These are phyloP conservation scores for Oceanodroma leucorhoa DNA, from an alignment of 2,797 vertebrate genomes.

Conservation along the genomic window DNA sequence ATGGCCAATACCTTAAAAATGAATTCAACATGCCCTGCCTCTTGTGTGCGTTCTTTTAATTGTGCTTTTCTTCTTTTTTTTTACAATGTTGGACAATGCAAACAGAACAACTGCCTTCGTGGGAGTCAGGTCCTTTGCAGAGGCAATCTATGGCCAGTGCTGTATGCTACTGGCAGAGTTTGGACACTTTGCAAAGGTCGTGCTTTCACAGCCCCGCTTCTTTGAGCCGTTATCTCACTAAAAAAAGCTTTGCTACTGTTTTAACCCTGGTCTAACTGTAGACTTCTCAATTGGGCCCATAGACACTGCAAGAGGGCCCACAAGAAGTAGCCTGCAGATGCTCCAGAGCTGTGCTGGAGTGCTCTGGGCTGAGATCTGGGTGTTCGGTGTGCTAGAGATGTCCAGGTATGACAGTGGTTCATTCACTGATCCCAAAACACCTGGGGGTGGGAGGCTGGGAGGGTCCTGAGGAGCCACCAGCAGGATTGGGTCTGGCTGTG, in stretches of 20 bases:
- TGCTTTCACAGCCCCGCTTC: neutral
- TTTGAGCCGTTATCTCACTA: neutral
- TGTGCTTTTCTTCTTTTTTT: neutral
- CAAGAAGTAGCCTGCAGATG: neutral
- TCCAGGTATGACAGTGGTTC: neutral
- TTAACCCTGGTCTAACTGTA: neutral
- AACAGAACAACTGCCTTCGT: neutral
- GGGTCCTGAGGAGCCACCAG: neutral
- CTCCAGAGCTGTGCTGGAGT: neutral
- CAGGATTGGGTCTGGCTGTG: neutral
- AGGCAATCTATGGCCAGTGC: neutral
- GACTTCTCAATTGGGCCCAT: neutral
- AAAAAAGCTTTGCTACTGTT: neutral
- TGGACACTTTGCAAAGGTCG: neutral
- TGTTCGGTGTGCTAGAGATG: fast-evolving
- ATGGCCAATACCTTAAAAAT: constrained; percentile 56
- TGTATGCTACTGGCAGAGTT: neutral
- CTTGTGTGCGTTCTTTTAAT: neutral
- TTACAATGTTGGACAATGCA: neutral
- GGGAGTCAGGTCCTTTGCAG: neutral
- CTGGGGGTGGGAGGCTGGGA: neutral
- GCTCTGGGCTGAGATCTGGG: neutral
- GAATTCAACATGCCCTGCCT: constrained; percentile 41
- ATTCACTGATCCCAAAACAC: neutral
- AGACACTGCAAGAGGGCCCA: neutral